phyloP scores from a whole-genome alignment of 2,113 vertebrate species.

The Mustela nigripes region DNA sequence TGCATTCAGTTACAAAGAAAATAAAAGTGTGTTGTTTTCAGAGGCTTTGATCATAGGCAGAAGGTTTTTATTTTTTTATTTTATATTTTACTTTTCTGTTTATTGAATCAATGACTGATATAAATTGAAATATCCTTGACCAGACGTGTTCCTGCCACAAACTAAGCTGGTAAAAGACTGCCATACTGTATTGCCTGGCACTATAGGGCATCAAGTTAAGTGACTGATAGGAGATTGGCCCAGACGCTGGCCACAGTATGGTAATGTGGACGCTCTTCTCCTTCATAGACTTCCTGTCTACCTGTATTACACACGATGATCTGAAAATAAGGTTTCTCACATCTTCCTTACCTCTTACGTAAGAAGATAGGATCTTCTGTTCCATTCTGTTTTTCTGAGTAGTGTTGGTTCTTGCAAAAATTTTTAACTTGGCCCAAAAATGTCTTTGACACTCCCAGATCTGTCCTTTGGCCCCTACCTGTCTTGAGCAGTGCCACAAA shows the following conservation, averaged over 20 bases:
- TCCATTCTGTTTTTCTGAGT: background rate
- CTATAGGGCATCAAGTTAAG: background rate
- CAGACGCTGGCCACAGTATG: background rate
- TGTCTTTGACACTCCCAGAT: background rate
- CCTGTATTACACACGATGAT: background rate
- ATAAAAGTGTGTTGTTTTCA: conserved; percentile 13
- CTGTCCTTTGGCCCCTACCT: background rate
- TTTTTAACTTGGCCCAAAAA: background rate
- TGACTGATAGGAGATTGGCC: background rate
- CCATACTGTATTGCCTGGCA: background rate
- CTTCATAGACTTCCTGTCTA: background rate
- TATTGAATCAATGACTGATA: conserved; percentile 13
- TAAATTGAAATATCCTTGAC: background rate
- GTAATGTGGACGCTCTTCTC: background rate
- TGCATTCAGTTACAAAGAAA: conserved; percentile 20
- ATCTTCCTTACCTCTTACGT: background rate
- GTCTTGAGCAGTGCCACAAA: background rate
- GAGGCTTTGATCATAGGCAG: conserved; percentile 9
- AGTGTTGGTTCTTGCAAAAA: background rate
- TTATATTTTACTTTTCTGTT: conserved; percentile 17
- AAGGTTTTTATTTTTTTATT: background rate
- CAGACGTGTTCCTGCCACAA: background rate
- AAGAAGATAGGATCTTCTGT: background rate
- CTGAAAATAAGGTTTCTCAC: background rate
- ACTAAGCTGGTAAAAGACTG: background rate